Percentiles rank a stretch among this genome's conserved stretches.
Conservation (phyloP, 1,140 invertebrate genomes). For the Psix sp. region DNA sequence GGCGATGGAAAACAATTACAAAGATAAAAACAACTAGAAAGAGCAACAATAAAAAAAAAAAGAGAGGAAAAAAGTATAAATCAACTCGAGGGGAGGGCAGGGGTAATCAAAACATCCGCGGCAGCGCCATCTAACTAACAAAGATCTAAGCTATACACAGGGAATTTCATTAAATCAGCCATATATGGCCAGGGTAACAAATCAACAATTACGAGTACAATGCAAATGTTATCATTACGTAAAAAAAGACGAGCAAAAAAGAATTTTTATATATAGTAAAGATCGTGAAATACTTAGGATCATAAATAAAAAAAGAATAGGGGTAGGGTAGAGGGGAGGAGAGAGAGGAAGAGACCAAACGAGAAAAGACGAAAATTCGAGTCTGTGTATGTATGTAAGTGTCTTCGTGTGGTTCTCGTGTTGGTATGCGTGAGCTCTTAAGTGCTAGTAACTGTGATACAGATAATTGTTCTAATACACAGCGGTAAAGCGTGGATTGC, state of each 20-base stretch:
- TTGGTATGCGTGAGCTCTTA: slow-evolving; percentile 59
- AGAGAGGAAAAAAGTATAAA: background rate
- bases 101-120: slow-evolving; percentile 8
- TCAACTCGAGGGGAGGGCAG: slow-evolving; percentile 5
- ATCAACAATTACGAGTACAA: slow-evolving; percentile 47
- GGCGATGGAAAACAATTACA: slow-evolving; percentile 23
- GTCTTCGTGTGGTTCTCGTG: slow-evolving; percentile 24
- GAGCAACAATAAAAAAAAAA: slow-evolving; percentile 26
- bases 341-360: slow-evolving; percentile 33
- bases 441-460: slow-evolving; percentile 67
- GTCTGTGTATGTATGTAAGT: slow-evolving; percentile 27
- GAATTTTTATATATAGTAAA: too few relatives aligned
- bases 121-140: slow-evolving; percentile 46
- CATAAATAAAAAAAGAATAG: slow-evolving; percentile 1
- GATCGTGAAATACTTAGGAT: slow-evolving; percentile 25
- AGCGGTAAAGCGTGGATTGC: slow-evolving; percentile 68
- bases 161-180: slow-evolving; percentile 37
- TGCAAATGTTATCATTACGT: slow-evolving; percentile 31
- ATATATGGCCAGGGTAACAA: slow-evolving; percentile 29
- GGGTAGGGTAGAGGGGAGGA: background rate
- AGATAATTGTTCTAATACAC: slow-evolving; percentile 69
- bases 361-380: slow-evolving; percentile 53
- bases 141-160: slow-evolving; percentile 48
- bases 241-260: slow-evolving; percentile 11
- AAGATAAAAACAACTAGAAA: slow-evolving; percentile 31